Conservation (phyloP, 2,888 invertebrate genomes). For the Melanchra persicariae region DNA sequence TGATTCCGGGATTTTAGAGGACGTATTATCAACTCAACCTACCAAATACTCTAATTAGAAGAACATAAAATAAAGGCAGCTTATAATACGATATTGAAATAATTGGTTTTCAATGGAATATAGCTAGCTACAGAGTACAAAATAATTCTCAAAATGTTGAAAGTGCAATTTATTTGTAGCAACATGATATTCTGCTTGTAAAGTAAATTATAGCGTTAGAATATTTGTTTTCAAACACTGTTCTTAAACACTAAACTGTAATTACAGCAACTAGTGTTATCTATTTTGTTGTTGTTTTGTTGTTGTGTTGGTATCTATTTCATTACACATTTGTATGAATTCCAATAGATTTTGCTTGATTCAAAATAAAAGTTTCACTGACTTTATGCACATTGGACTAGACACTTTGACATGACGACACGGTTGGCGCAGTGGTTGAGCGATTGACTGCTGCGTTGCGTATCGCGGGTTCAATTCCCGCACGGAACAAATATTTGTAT, state of each 20-base stretch:
- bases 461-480: too few species aligned
- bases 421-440: too few species aligned
- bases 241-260: conserved; percentile 22
- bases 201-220: not conserved
- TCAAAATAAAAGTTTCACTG: not conserved
- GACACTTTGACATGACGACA: too few species aligned
- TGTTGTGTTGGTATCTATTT: too few species aligned
- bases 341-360: not conserved
- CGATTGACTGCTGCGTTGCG: too few species aligned
- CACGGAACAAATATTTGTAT: too few species aligned
- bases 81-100: not conserved
- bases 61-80: not conserved
- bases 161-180: not conserved
- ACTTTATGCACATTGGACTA: not conserved
- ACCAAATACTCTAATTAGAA: not conserved
- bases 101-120: not conserved
- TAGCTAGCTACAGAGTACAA: not conserved
- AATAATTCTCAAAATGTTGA: not conserved
- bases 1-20: too few species aligned
- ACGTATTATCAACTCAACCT: too few species aligned
- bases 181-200: conserved; percentile 9
- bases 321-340: too few species aligned
- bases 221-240: conserved; percentile 19
- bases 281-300: too few species aligned
- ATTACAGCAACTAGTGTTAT: conserved; percentile 19